Percentiles rank a stretch among this genome's conserved stretches.
phyloP scores from a whole-genome alignment of 1,140 invertebrate species.

The Drosophila ficusphila region DNA sequence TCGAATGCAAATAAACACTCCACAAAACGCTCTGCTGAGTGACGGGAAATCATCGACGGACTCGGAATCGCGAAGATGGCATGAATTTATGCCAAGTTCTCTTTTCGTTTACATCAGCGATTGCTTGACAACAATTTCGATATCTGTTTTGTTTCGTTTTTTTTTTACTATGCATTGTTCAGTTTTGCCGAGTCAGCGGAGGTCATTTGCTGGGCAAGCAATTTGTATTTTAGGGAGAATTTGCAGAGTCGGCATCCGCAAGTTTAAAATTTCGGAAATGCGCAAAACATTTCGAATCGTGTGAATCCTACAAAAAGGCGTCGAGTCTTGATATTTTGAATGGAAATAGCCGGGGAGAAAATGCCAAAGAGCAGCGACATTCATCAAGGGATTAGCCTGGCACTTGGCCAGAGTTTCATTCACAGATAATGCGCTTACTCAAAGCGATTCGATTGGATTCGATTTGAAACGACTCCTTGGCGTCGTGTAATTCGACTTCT shows the following conservation, averaged over 20 bases:
- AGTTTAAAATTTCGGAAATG: conserved; percentile 47
- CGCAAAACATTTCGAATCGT: conserved; percentile 17
- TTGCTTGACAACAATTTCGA: conserved; percentile 11
- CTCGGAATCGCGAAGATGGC: conserved; percentile 12
- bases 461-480: conserved; percentile 1
- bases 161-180: conserved; percentile 13
- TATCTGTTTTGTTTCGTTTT: too few relatives aligned
- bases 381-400: conserved; percentile 23
- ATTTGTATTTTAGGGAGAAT: conserved; percentile 20
- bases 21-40: conserved; percentile 1
- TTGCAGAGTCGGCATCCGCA: conserved; percentile 29
- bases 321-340: conserved; percentile 4
- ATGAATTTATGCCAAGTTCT: conserved; percentile 31
- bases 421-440: conserved; percentile 11
- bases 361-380: conserved; percentile 66
- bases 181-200: conserved; percentile 22
- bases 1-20: conserved; percentile 67
- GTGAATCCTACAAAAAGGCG: conserved; percentile 1
- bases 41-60: conserved; percentile 15
- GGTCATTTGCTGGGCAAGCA: conserved; percentile 10
- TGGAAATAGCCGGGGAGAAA: conserved; percentile 49
- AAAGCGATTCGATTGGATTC: conserved; percentile 1
- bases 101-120: conserved; percentile 33
- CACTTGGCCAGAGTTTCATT: conserved; percentile 27
- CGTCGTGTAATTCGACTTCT: conserved; percentile 17